phyloP scores from a whole-genome alignment of 2,113 vertebrate species.

The Antechinus stuartii region DNA sequence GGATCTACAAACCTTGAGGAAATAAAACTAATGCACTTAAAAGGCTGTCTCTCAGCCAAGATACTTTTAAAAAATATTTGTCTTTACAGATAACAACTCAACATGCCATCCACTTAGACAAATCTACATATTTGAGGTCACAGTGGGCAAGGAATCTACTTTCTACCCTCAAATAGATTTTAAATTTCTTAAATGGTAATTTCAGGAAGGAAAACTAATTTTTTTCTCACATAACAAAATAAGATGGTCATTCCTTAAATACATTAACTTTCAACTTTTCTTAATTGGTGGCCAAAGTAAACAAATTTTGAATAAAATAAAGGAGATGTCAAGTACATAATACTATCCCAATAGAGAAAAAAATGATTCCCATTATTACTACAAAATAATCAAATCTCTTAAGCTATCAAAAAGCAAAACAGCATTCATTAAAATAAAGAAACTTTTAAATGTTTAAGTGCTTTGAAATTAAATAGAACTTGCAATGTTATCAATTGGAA shows the following conservation, averaged over 20 bases:
- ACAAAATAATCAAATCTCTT: not conserved
- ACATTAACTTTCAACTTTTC: not conserved
- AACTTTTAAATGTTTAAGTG: not conserved
- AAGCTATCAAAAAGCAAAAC: not conserved
- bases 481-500: not conserved
- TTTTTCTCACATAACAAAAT: not conserved
- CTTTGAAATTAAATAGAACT: not conserved
- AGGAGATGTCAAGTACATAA: not conserved
- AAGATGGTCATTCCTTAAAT: not conserved
- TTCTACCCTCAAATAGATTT: not conserved
- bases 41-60: not conserved
- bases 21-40: not conserved
- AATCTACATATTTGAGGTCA: not conserved
- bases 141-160: not conserved
- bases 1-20: not conserved
- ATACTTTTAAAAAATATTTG: not conserved
- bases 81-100: not conserved
- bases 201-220: not conserved
- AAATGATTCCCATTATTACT: not conserved
- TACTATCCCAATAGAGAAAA: not conserved
- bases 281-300: not conserved
- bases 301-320: not conserved
- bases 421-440: slow-evolving; percentile 8
- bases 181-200: not conserved
- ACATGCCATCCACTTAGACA: not conserved